Evolutionary conservation across 2,113 vertebrate species (phyloP).

Genomic region (Loxodonta africana): DNA sequence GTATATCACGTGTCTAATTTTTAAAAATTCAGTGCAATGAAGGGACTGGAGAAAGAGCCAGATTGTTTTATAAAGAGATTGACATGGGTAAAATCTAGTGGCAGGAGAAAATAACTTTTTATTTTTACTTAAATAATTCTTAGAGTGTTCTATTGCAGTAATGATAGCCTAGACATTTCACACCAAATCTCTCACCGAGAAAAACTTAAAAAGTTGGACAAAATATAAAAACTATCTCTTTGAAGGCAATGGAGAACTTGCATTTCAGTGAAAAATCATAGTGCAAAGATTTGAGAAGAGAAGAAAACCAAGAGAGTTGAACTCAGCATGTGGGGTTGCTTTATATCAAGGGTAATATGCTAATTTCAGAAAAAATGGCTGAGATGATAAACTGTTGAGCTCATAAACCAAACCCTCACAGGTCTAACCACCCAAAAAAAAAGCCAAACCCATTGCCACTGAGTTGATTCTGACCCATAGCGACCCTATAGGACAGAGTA

Average conservation of each 20-base stretch:
- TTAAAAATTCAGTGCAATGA: neutral
- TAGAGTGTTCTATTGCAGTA: neutral
- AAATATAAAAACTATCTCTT: neutral
- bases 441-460: no score
- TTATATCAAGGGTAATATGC: neutral
- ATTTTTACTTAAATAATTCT: slow-evolving; percentile 15
- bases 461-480: no score
- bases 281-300: neutral
- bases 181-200: slow-evolving; percentile 13
- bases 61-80: neutral
- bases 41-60: slow-evolving; percentile 17
- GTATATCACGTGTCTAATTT: neutral
- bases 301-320: slow-evolving; percentile 22
- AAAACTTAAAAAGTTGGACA: neutral
- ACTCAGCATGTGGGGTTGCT: neutral
- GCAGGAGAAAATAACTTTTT: slow-evolving; percentile 8
- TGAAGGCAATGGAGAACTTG: neutral
- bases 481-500: no score
- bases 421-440: neutral
- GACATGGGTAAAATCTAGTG: neutral
- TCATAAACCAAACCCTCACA: neutral
- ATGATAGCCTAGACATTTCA: neutral
- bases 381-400: neutral
- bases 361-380: neutral
- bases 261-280: neutral